Evolutionary conservation across 2,888 invertebrate species (phyloP).

Genomic region (Drosophila merina): DNA sequence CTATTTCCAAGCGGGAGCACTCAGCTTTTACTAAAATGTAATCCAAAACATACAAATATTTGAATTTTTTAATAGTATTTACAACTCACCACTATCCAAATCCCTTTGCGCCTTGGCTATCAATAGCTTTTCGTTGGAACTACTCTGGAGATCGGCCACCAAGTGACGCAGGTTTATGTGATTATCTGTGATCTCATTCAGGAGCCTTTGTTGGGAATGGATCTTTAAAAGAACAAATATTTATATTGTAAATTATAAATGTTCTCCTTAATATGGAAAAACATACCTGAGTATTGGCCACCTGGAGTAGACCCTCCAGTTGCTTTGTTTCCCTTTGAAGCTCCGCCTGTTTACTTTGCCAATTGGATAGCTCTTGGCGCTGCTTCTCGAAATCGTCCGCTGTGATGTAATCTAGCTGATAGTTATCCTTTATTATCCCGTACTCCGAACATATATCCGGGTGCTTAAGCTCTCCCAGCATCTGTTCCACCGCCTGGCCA

Average conservation of each 20-base stretch:
- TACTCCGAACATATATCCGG: slow-evolving; percentile 77
- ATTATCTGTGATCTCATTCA: slow-evolving; percentile 83
- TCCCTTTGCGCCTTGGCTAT: slow-evolving; percentile 82
- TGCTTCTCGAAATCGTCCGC: slow-evolving; percentile 76
- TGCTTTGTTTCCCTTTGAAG: slow-evolving; percentile 73
- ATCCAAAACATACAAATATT: background rate
- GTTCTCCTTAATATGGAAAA: background rate
- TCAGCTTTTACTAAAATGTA: slow-evolving; percentile 75
- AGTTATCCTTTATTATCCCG: slow-evolving; percentile 80
- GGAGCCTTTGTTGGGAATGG: slow-evolving; percentile 81
- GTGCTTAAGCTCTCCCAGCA: slow-evolving; percentile 69
- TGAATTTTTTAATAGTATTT: background rate
- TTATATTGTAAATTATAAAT: too few species aligned
- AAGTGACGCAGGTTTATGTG: slow-evolving; percentile 82
- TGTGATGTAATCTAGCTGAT: slow-evolving; percentile 80
- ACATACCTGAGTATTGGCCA: slow-evolving; percentile 79
- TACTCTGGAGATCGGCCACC: slow-evolving; percentile 83
- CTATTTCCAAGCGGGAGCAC: slow-evolving; percentile 64
- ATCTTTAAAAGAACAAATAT: slow-evolving; percentile 51
- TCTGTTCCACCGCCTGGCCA: slow-evolving; percentile 70
- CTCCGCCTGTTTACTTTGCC: slow-evolving; percentile 60
- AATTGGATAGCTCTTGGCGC: slow-evolving; percentile 52
- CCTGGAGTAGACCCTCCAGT: slow-evolving; percentile 77
- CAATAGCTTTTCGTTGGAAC: slow-evolving; percentile 81
- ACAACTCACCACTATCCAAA: slow-evolving; percentile 74